phyloP scores from a whole-genome alignment of 1,140 invertebrate species.

The Cydia pomonella region DNA sequence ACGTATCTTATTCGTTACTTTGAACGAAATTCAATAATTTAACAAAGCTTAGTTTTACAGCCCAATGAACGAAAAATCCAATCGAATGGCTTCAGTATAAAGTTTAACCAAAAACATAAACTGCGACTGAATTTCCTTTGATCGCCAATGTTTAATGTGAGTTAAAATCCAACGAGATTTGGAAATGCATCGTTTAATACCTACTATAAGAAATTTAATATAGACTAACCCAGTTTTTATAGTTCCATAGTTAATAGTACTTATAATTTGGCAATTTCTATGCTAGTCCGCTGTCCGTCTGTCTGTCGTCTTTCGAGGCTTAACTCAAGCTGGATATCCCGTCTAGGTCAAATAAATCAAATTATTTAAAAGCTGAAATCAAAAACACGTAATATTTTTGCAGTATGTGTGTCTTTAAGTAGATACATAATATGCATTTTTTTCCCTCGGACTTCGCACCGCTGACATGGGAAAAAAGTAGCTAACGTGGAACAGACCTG shows the following conservation, averaged over 20 bases:
- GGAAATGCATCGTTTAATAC: not conserved
- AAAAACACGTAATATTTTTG: no score
- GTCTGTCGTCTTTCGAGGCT: no score
- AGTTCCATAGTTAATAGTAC: not conserved
- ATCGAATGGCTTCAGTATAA: constrained; percentile 11
- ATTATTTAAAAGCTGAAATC: no score
- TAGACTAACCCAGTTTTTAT: no score
- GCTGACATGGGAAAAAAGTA: no score
- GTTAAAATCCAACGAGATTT: constrained; percentile 1
- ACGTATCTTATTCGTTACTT: not conserved
- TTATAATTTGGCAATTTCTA: not conserved
- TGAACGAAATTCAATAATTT: not conserved
- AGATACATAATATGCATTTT: no score
- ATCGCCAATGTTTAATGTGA: constrained; percentile 1
- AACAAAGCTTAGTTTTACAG: not conserved
- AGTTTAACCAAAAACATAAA: constrained; percentile 15
- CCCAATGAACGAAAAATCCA: not conserved
- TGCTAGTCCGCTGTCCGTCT: not conserved
- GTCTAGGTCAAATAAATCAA: no score
- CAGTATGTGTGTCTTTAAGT: no score
- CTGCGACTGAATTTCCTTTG: constrained; percentile 7
- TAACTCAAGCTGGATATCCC: no score
- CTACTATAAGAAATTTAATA: not conserved
- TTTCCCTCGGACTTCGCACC: no score
- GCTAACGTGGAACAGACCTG: no score